Conservation (phyloP, 2,888 invertebrate genomes). For the Lobophora halterata region DNA sequence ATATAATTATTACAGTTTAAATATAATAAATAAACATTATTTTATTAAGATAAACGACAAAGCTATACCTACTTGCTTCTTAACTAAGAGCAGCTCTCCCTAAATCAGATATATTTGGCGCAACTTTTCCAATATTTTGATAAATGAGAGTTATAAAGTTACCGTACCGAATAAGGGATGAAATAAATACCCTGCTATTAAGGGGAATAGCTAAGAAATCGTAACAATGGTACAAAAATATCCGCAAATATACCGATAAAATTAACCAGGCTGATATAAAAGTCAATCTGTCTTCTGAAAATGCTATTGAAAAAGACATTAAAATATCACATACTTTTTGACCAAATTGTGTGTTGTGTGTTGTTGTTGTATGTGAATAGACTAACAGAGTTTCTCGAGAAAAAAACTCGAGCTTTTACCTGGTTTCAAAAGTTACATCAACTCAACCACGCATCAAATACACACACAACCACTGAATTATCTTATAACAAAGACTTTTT, state of each 20-base stretch:
- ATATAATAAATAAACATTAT: too few relatives aligned
- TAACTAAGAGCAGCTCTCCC: background rate
- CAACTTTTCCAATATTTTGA: constrained; percentile 54
- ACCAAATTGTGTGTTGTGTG: too few relatives aligned
- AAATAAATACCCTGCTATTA: constrained; percentile 17
- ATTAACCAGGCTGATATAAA: background rate
- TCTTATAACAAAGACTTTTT: background rate
- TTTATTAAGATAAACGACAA: background rate
- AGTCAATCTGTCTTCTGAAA: background rate
- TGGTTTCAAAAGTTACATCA: too few relatives aligned
- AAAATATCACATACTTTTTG: too few relatives aligned
- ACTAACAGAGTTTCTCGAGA: too few relatives aligned
- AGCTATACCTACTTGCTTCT: too few relatives aligned
- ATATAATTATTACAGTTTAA: too few relatives aligned
- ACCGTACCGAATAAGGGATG: constrained; percentile 33
- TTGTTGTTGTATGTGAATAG: too few relatives aligned
- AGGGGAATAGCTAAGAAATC: background rate
- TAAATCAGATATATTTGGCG: constrained; percentile 37
- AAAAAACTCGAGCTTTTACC: too few relatives aligned
- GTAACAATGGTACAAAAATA: background rate
- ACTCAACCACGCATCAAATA: background rate
- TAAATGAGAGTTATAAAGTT: constrained; percentile 55
- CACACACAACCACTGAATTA: too few relatives aligned
- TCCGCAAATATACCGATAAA: too few relatives aligned
- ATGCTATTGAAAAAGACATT: constrained; percentile 25